phyloP scores from a whole-genome alignment of 2,113 vertebrate species.

The Ivindomyrus marchei region DNA sequence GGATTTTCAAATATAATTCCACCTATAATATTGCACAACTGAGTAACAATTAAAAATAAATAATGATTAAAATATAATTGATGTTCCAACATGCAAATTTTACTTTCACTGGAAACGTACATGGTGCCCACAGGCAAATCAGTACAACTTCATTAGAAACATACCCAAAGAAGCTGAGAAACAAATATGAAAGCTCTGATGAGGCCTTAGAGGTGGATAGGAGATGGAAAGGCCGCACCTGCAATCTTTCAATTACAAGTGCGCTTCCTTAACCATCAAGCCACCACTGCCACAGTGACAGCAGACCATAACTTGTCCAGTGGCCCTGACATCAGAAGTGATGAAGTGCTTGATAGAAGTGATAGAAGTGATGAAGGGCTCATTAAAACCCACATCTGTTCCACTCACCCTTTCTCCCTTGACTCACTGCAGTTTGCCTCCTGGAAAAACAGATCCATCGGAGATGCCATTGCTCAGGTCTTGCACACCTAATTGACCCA shows the following conservation, averaged over 20 bases:
- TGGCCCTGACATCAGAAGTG: background rate
- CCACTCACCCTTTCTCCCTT: background rate
- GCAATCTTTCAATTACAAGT: too few relatives aligned
- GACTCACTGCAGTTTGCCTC: background rate
- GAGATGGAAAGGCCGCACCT: too few relatives aligned
- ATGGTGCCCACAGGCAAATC: background rate
- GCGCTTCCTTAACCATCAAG: too few relatives aligned
- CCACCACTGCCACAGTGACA: too few relatives aligned
- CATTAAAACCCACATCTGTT: background rate
- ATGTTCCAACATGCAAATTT: background rate
- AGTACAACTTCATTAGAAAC: background rate
- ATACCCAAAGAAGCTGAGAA: background rate
- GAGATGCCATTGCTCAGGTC: background rate
- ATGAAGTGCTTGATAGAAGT: background rate
- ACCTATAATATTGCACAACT: background rate
- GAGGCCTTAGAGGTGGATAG: background rate
- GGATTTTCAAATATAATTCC: background rate
- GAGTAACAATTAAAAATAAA: background rate
- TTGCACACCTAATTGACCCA: background rate
- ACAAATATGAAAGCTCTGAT: background rate
- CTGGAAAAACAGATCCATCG: background rate
- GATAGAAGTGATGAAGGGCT: background rate
- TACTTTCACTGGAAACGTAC: background rate
- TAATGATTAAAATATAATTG: background rate
- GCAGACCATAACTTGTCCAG: too few relatives aligned